These are phyloP conservation scores for Drosophila serrata DNA, from an alignment of 1,140 invertebrate genomes.

Conservation along the genomic window DNA sequence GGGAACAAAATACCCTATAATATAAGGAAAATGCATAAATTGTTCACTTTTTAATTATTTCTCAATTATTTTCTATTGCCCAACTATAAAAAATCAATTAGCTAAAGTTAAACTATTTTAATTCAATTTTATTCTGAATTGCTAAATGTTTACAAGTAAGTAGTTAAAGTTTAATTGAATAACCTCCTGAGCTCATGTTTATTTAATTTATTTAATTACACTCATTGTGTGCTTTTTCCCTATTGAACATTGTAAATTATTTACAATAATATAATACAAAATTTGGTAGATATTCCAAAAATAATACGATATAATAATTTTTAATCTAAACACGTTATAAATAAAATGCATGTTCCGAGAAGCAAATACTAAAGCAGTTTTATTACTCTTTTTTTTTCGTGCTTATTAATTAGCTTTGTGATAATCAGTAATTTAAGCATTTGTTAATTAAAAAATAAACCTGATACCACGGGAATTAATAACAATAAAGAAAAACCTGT, in stretches of 20 bases:
- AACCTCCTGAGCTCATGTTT: too few species aligned
- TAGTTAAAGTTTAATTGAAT: background rate
- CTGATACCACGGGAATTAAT: slow-evolving; percentile 5
- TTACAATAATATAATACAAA: too few species aligned
- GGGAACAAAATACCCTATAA: too few species aligned
- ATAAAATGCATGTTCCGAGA: too few species aligned
- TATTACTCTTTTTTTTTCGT: background rate
- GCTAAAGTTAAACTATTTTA: background rate
- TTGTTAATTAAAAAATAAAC: slow-evolving; percentile 3
- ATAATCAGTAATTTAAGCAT: slow-evolving; percentile 13
- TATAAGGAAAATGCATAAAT: background rate
- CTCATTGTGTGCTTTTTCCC: background rate
- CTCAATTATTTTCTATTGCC: background rate
- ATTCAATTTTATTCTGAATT: background rate
- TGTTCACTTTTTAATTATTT: background rate
- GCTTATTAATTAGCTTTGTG: slow-evolving; percentile 15
- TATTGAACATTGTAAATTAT: background rate
- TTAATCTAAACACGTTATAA: too few species aligned
- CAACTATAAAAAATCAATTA: background rate
- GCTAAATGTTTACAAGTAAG: background rate
- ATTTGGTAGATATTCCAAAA: too few species aligned
- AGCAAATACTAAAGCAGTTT: too few species aligned
- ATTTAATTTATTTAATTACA: slow-evolving; percentile 3
- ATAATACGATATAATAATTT: too few species aligned
- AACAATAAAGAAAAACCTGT: background rate